phyloP scores from a whole-genome alignment of 92 coral and sea anemone genomes.

The Meandrina meandrites region DNA sequence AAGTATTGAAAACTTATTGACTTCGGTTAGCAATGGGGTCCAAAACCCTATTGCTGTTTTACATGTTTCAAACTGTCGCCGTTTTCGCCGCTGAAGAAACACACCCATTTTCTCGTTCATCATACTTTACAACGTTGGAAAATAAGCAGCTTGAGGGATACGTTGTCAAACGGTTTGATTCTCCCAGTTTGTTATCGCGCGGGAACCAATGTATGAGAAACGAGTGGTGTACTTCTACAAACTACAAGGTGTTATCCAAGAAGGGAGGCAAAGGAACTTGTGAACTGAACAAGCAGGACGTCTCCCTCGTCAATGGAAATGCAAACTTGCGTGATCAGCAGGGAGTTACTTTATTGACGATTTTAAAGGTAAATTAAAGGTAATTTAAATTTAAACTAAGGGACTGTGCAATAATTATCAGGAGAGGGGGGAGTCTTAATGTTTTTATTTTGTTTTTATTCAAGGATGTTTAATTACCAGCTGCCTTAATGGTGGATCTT shows the following conservation, averaged over 20 bases:
- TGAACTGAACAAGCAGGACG: neutral
- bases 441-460: neutral
- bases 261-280: slow-evolving; percentile 3
- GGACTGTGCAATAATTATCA: no score
- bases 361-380: neutral
- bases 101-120: neutral
- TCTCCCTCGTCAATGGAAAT: neutral
- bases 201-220: neutral
- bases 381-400: neutral
- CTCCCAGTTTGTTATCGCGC: neutral
- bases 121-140: neutral
- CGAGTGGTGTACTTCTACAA: neutral
- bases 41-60: neutral
- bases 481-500: neutral
- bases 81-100: neutral
- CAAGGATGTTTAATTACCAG: neutral
- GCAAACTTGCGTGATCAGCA: neutral
- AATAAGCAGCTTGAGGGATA: neutral
- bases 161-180: neutral
- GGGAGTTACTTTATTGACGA: neutral
- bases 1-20: neutral
- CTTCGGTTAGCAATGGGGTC: neutral
- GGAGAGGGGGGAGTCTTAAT: neutral
- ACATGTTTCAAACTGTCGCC: neutral
- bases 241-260: neutral